Conservation (phyloP, 2,113 vertebrate species). For the Anhinga anhinga region DNA sequence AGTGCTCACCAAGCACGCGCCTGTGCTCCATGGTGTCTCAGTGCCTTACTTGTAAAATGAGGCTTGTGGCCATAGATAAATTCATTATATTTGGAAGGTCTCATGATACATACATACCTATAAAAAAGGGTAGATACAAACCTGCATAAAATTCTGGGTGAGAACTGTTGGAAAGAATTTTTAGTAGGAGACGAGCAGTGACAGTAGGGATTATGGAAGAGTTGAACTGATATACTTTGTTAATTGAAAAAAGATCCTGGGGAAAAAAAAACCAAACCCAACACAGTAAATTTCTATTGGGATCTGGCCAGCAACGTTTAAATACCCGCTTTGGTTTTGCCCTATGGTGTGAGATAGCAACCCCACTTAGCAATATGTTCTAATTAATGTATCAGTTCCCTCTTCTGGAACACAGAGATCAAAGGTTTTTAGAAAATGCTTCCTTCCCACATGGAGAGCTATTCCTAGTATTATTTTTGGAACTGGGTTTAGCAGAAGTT, state of each 20-base stretch:
- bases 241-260: not conserved
- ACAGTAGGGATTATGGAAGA: not conserved
- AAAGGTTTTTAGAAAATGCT: slow-evolving; percentile 36
- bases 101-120: not conserved
- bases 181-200: not conserved
- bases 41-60: not conserved
- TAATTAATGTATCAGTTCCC: slow-evolving; percentile 2
- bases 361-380: not conserved
- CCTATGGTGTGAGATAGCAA: not conserved
- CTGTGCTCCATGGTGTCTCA: fast-evolving
- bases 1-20: not conserved
- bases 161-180: not conserved
- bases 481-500: slow-evolving; percentile 36
- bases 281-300: not conserved
- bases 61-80: not conserved
- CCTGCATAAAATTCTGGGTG: not conserved
- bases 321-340: not conserved
- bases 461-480: slow-evolving; percentile 43
- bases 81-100: not conserved
- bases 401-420: slow-evolving; percentile 2
- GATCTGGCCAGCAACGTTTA: not conserved
- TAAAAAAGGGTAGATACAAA: not conserved
- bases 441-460: not conserved
- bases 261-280: not conserved
- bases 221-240: not conserved